phyloP scores from a whole-genome alignment of 2,797 vertebrate genomes.

The Typhlichthys eigenmanni region DNA sequence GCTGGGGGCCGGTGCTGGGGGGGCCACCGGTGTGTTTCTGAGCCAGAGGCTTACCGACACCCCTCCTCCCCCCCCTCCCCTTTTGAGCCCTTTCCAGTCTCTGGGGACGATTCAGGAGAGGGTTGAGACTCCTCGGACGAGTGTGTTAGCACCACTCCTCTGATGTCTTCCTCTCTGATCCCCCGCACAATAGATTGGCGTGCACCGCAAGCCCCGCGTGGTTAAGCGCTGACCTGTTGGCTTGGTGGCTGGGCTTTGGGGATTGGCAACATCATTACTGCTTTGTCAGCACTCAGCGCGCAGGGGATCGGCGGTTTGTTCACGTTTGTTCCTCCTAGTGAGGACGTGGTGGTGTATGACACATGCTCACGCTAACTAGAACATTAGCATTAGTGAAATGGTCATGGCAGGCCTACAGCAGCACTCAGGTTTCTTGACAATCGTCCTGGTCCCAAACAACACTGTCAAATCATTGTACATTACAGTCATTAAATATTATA shows the following conservation, averaged over 20 bases:
- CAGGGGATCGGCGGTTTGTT: conserved; percentile 53
- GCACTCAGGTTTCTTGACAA: conserved; percentile 9
- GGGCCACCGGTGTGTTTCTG: conserved; percentile 93
- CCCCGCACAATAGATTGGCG: conserved; percentile 88
- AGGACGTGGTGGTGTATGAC: conserved; percentile 54
- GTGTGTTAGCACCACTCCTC: conserved; percentile 92
- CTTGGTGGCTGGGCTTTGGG: conserved; percentile 53
- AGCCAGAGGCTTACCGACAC: conserved; percentile 88
- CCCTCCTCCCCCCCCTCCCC: conserved; percentile 85
- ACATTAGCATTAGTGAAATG: conserved; percentile 7
- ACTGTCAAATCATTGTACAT: background rate
- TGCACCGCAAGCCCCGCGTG: conserved; percentile 71
- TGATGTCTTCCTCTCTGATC: conserved; percentile 91
- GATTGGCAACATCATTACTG: conserved; percentile 75
- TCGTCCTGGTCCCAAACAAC: conserved; percentile 4
- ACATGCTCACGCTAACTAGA: conserved; percentile 30
- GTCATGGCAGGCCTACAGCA: background rate
- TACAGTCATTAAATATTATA: too few relatives aligned
- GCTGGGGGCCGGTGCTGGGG: conserved; percentile 77
- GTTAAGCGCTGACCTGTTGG: conserved; percentile 79
- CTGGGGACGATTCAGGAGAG: conserved; percentile 84
- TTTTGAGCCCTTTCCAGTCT: conserved; percentile 87
- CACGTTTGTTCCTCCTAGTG: conserved; percentile 49
- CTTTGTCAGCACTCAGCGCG: conserved; percentile 74
- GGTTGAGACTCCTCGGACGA: conserved; percentile 88